These are phyloP conservation scores for Amiota minor DNA, from an alignment of 2,888 invertebrate species.

Conservation along the genomic window DNA sequence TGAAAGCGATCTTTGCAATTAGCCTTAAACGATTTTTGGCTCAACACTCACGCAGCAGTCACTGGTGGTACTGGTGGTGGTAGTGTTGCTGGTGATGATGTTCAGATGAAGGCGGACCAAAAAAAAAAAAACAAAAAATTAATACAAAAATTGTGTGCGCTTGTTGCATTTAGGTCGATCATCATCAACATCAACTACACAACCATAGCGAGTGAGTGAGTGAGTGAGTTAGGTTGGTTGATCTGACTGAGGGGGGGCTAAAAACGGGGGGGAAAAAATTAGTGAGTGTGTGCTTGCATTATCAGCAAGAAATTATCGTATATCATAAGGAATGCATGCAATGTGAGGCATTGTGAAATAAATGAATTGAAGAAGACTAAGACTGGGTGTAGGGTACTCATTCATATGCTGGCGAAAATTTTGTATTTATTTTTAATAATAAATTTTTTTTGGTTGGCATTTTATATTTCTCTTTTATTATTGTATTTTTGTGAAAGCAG, in stretches of 20 bases:
- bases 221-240: neutral
- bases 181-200: neutral
- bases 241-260: too few species aligned
- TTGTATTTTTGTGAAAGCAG: constrained; percentile 66
- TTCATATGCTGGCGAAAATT: neutral
- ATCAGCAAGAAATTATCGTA: constrained; percentile 68
- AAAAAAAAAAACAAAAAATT: constrained; percentile 8
- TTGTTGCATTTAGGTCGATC: constrained; percentile 15
- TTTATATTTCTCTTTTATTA: neutral
- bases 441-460: neutral
- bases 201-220: too few species aligned
- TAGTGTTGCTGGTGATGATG: constrained; percentile 1
- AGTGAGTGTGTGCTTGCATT: constrained; percentile 41
- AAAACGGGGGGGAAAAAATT: too few species aligned
- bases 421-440: constrained; percentile 66
- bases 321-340: constrained; percentile 53
- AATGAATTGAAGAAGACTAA: too few species aligned
- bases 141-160: constrained; percentile 8
- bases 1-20: constrained; percentile 67
- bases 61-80: neutral
- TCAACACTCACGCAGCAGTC: constrained; percentile 60
- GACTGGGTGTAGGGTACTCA: too few species aligned
- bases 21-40: constrained; percentile 69
- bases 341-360: neutral
- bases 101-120: constrained; percentile 51